phyloP scores from a whole-genome alignment of 2,113 vertebrate genomes.

The Ctenodactylus gundi region DNA sequence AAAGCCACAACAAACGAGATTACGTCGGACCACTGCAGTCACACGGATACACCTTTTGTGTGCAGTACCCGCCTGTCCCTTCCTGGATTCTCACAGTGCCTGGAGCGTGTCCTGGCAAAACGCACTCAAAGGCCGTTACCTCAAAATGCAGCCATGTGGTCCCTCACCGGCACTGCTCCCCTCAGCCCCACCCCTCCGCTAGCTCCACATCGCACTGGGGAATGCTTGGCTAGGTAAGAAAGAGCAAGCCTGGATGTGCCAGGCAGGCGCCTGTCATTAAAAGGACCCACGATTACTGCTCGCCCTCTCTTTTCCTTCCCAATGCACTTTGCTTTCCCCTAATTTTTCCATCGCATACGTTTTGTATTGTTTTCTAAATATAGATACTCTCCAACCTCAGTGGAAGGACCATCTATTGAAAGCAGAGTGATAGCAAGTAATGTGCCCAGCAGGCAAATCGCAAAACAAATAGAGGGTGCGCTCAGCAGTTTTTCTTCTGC shows the following conservation, averaged over 20 bases:
- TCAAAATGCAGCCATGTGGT: too few relatives aligned
- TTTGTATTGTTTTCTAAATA: constrained; percentile 76
- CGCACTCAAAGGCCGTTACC: not conserved
- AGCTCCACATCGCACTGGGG: not conserved
- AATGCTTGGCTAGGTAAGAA: constrained; percentile 31
- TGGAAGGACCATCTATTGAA: constrained; percentile 73
- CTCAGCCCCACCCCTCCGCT: not conserved
- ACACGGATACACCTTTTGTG: not conserved
- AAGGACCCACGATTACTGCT: not conserved
- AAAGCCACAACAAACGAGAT: not conserved
- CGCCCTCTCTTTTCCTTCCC: constrained; percentile 5
- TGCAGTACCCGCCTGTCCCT: not conserved
- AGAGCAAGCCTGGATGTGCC: constrained; percentile 17
- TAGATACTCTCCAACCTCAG: constrained; percentile 63
- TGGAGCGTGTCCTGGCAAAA: not conserved
- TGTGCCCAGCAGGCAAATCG: constrained; percentile 74
- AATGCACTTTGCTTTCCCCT: constrained; percentile 17
- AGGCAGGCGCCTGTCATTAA: not conserved
- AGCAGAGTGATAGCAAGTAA: constrained; percentile 75
- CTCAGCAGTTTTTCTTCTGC: constrained; percentile 73
- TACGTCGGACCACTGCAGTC: not conserved
- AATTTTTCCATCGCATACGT: constrained; percentile 60
- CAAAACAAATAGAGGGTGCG: constrained; percentile 75
- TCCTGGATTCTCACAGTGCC: constrained; percentile 20
- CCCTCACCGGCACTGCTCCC: constrained; percentile 13